Conservation (phyloP, 23 tunicate species). For the Styela plicata region DNA sequence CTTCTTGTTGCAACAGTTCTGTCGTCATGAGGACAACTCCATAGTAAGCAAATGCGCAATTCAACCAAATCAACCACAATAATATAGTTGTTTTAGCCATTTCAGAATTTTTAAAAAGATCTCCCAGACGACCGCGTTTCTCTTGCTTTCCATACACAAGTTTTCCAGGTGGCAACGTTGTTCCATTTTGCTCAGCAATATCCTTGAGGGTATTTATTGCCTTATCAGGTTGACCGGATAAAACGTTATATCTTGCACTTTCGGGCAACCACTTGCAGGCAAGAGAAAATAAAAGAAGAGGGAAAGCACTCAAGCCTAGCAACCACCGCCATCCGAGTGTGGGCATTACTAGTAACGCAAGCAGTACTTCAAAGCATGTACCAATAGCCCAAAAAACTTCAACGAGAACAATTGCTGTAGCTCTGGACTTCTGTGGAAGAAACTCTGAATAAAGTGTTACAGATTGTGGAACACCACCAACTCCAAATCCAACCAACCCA, state of each 20-base stretch:
- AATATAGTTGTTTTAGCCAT: slow-evolving; percentile 74
- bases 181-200: slow-evolving; percentile 64
- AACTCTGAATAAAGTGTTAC: slow-evolving; percentile 96
- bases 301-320: slow-evolving; percentile 77
- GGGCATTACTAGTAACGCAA: slow-evolving; percentile 83
- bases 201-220: slow-evolving; percentile 78
- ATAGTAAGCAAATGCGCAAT: slow-evolving; percentile 93
- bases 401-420: slow-evolving; percentile 85
- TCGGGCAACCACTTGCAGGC: slow-evolving; percentile 97
- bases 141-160: slow-evolving; percentile 54
- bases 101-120: slow-evolving; percentile 62
- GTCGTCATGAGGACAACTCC: slow-evolving; percentile 99
- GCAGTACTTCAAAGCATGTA: slow-evolving; percentile 81
- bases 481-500: slow-evolving; percentile 94
- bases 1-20: slow-evolving; percentile 86
- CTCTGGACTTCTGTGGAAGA: slow-evolving; percentile 88
- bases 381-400: slow-evolving; percentile 99
- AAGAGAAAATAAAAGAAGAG: slow-evolving; percentile 77
- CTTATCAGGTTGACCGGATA: slow-evolving; percentile 88
- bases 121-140: slow-evolving; percentile 65
- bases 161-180: slow-evolving; percentile 73
- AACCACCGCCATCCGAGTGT: slow-evolving; percentile 90
- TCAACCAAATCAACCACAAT: slow-evolving; percentile 97
- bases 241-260: slow-evolving; percentile 89
- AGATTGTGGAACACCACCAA: slow-evolving; percentile 99